Percentiles rank a stretch among this genome's conserved stretches.
phyloP scores from a whole-genome alignment of 2,888 invertebrate genomes.

The Tiliacea aurago region DNA sequence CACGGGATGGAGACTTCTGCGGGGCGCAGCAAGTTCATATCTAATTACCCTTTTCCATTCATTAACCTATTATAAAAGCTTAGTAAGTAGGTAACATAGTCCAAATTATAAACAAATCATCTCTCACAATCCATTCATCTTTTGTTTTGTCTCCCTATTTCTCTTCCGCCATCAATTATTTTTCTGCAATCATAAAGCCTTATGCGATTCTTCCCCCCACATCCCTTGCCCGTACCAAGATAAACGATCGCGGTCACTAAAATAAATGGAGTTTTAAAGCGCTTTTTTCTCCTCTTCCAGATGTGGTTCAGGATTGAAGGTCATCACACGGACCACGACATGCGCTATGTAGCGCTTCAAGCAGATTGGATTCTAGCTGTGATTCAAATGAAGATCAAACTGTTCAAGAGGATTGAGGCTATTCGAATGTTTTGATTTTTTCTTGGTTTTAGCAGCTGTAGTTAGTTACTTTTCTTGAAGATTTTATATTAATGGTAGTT shows the following conservation, averaged over 20 bases:
- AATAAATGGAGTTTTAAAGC: background rate
- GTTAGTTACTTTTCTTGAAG: background rate
- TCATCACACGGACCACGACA: constrained; percentile 76
- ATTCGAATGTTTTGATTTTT: constrained; percentile 36
- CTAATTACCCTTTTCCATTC: no score
- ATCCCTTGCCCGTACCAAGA: background rate
- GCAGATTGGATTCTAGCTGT: constrained; percentile 80
- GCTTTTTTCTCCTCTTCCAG: constrained; percentile 66
- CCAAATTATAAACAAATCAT: background rate
- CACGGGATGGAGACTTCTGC: no score
- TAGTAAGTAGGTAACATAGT: no score
- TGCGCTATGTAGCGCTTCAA: constrained; percentile 74
- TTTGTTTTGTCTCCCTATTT: background rate
- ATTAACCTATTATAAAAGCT: no score
- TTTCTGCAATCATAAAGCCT: no score
- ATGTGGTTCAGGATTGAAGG: constrained; percentile 83
- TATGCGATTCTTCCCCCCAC: background rate
- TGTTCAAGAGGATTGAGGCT: constrained; percentile 76
- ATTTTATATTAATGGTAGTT: background rate
- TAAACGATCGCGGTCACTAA: background rate
- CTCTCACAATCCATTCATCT: no score
- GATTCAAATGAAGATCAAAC: constrained; percentile 79
- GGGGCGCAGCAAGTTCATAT: no score
- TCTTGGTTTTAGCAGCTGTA: background rate
- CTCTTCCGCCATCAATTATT: background rate